Evolutionary conservation across 2,113 vertebrate species (phyloP).

Genomic region (Sturnus vulgaris): DNA sequence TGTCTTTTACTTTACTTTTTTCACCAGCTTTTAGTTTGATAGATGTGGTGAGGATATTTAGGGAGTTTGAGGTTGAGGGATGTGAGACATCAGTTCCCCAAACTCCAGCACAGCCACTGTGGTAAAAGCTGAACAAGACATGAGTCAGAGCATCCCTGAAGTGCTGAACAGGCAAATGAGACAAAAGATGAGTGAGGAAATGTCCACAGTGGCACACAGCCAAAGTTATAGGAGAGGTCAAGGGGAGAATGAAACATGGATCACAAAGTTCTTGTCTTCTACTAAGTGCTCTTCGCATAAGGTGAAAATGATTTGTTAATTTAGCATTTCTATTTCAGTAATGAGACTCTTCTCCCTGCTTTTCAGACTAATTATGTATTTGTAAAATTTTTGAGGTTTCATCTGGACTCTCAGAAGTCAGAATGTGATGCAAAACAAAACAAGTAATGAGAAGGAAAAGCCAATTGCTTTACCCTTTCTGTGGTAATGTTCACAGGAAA

Average conservation of each 20-base stretch:
- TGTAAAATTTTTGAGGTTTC: background rate
- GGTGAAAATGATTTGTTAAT: background rate
- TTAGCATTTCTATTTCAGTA: background rate
- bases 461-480: background rate
- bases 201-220: background rate
- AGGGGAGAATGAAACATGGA: background rate
- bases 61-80: background rate
- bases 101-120: background rate
- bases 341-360: background rate
- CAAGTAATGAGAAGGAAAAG: background rate
- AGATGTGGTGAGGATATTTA: background rate
- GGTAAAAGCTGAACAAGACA: background rate
- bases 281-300: background rate
- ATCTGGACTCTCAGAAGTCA: background rate
- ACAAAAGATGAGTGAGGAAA: background rate
- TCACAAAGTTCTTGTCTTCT: background rate
- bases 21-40: fast-evolving
- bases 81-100: background rate
- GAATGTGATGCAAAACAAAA: background rate
- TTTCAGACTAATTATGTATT: background rate
- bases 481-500: background rate
- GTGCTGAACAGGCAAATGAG: background rate
- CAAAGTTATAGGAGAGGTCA: background rate
- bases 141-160: background rate
- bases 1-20: background rate